Base-by-base conservation (phyloP, 2,797 vertebrate genomes). In the Falco berigora region DNA sequence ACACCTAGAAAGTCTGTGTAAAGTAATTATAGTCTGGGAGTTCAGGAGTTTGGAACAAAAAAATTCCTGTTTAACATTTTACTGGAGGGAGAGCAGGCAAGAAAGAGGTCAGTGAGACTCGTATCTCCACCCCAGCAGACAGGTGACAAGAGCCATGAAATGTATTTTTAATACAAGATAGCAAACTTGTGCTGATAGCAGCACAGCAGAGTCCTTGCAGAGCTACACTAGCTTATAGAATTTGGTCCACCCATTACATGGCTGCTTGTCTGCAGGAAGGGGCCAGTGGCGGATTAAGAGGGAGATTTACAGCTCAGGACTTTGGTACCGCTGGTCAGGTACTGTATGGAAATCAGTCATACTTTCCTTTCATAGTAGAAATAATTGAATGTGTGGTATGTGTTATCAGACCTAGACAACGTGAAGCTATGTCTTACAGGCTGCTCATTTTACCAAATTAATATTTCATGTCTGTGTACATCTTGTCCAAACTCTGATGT, bases 401-500 rank as follows among this genome's bases (percentile, higher is more conserved):
- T 75, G 28, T 56, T 81, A 42, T 62, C 49, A 82, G 53, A 68
- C 42, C 32, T 42, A 69, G 53, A 23, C 34, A 50, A 27, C 28
- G 49, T 81, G 78, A 72, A 62, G 38, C 20, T 53, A 3, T 49
- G 21, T 78, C 42, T 64, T 58, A 62, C 71, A 86, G 36, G 67
- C 27, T 75, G n/a, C 27, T 88, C 0, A 0, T 75, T 71, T 90
- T 62, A 71, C n/a, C 36, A 74, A n/a, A 40, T 63, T 66, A 63
- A 8, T 86, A 17, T 49, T 23, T 78, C 38, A 15, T 8, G 34
- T 36, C 40, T 72, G 30, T 0, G 0, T 28, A 20, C 1, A 2
- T 42, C 42, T 68, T 73, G 63, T 58, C 81, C 2, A 1, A 79
- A 69, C 28, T 82, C 46, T 38, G 46, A 62, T 0, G 2, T 44